phyloP scores from a whole-genome alignment of 2,888 invertebrate genomes.

The Pollenia angustigena region DNA sequence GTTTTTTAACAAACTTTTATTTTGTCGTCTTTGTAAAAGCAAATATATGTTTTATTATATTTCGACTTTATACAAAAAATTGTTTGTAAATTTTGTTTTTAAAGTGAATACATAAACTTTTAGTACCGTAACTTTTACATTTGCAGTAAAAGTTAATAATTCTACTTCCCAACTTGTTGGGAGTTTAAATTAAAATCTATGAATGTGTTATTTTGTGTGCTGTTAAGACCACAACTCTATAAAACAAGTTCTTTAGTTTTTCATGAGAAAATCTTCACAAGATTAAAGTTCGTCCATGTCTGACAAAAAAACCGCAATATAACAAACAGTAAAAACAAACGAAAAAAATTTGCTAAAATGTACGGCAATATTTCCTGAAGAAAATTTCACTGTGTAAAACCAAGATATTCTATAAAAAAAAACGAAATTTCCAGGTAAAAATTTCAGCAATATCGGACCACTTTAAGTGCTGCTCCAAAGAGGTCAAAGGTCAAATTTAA shows the following conservation, averaged over 20 bases:
- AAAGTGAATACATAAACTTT: constrained; percentile 34
- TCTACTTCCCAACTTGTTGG: constrained; percentile 3
- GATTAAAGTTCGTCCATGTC: no score
- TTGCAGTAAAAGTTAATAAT: not conserved
- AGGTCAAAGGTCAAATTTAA: no score
- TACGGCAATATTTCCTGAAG: no score
- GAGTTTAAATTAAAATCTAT: not conserved
- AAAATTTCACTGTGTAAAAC: no score
- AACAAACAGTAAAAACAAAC: no score
- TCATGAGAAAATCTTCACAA: not conserved
- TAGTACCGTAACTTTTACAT: constrained; percentile 16
- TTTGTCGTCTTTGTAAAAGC: not conserved
- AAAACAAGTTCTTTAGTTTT: not conserved
- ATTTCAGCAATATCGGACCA: no score
- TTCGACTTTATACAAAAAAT: constrained; percentile 26
- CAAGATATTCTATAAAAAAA: no score
- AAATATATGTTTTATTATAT: constrained; percentile 35
- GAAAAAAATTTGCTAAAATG: no score
- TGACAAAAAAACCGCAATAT: no score
- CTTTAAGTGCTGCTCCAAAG: no score
- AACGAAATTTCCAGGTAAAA: no score
- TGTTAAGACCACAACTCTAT: not conserved
- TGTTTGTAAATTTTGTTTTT: constrained; percentile 8
- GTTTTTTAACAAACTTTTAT: constrained; percentile 12
- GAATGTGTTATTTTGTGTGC: not conserved